Conservation (phyloP, 2,113 vertebrate genomes). For the Pelodiscus sinensis region DNA sequence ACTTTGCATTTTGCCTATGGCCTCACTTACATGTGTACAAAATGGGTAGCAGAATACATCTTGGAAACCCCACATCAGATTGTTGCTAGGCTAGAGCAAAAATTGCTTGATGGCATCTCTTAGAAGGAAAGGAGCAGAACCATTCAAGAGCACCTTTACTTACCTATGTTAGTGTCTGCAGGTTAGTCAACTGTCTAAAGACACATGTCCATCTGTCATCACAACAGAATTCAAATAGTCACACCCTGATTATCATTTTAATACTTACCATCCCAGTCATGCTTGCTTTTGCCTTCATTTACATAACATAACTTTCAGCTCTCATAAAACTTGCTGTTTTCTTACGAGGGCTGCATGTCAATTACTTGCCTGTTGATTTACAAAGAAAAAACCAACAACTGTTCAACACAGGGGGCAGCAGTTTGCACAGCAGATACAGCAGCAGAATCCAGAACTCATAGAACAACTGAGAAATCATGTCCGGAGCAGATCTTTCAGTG, state of each 20-base stretch:
- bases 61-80: neutral
- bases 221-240: neutral
- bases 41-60: neutral
- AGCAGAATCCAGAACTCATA: constrained; percentile 98
- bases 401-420: constrained; percentile 90
- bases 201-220: neutral
- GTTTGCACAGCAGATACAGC: constrained; percentile 99
- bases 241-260: neutral
- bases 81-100: neutral
- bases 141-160: neutral
- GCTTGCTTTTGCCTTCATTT: neutral
- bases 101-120: neutral
- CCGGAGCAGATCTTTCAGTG: constrained; percentile 94
- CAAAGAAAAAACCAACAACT: constrained; percentile 13
- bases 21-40: neutral
- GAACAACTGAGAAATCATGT: constrained; percentile 97
- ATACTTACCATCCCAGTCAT: neutral
- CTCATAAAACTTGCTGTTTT: neutral
- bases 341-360: neutral
- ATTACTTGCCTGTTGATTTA: neutral
- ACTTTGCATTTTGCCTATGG: neutral
- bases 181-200: neutral
- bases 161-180: neutral
- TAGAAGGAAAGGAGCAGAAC: neutral
- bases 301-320: neutral